Evolutionary conservation across 2,888 invertebrate species (phyloP).

Genomic region (Lithodes maja): DNA sequence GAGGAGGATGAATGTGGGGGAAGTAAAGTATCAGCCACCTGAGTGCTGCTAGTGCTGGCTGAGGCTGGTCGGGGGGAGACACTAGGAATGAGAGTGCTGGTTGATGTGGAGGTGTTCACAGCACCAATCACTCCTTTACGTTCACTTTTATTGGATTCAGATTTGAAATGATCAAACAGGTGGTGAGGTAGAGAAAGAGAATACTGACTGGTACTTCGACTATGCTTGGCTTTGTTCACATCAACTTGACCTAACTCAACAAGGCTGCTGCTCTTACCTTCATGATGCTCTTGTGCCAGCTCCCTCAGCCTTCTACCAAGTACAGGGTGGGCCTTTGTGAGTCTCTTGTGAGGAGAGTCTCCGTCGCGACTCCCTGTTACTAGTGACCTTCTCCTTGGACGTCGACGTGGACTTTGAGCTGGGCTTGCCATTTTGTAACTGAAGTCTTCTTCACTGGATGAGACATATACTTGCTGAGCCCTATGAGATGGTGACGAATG

Average conservation of each 20-base stretch:
- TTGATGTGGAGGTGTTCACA: slow-evolving; percentile 38
- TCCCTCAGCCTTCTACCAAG: slow-evolving; percentile 34
- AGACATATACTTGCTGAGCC: slow-evolving; percentile 24
- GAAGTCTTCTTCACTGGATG: slow-evolving; percentile 64
- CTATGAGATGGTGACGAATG: slow-evolving; percentile 24
- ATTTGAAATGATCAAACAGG: slow-evolving; percentile 11
- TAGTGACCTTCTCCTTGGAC: slow-evolving; percentile 30
- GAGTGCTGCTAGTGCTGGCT: slow-evolving; percentile 28
- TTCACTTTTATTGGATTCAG: not conserved
- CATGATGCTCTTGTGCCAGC: slow-evolving; percentile 27
- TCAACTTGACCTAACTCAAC: slow-evolving; percentile 45
- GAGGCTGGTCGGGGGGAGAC: slow-evolving; percentile 30
- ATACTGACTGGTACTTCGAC: slow-evolving; percentile 62
- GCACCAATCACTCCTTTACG: not conserved
- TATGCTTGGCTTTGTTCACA: slow-evolving; percentile 1
- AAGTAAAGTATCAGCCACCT: not conserved
- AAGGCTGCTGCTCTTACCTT: slow-evolving; percentile 57
- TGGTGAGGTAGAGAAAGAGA: slow-evolving; percentile 26
- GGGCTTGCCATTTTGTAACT: slow-evolving; percentile 32
- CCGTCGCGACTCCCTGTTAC: not conserved
- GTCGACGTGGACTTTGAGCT: slow-evolving; percentile 51
- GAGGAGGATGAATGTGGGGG: slow-evolving; percentile 5
- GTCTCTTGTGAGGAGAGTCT: slow-evolving; percentile 24
- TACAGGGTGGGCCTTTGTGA: not conserved
- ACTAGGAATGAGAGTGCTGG: slow-evolving; percentile 41